These are phyloP conservation scores for Xiphophorus hellerii DNA, from an alignment of 2,113 vertebrate genomes.

Conservation along the genomic window DNA sequence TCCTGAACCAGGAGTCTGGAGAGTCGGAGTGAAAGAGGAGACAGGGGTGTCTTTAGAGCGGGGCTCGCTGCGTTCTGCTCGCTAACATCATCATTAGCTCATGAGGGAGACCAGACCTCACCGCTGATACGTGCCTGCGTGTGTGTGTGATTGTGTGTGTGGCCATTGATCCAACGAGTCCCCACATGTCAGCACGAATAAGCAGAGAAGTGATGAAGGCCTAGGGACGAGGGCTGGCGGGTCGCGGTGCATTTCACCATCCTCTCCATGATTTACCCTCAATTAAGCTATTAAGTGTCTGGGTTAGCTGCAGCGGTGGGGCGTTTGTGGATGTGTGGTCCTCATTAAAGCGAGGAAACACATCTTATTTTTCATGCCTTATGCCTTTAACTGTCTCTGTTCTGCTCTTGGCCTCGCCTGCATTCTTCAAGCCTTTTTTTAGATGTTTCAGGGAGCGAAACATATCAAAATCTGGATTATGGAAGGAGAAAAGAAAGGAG, in stretches of 20 bases:
- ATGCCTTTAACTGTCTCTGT: constrained; percentile 9
- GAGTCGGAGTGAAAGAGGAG: constrained; percentile 17
- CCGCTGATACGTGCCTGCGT: constrained; percentile 15
- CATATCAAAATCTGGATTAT: constrained; percentile 36
- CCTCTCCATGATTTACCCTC: constrained; percentile 50
- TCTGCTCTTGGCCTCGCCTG: constrained; percentile 16
- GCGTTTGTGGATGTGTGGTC: constrained; percentile 76
- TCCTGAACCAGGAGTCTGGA: constrained; percentile 62
- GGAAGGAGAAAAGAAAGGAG: constrained; percentile 11
- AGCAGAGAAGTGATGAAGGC: constrained; percentile 45
- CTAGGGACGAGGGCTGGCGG: constrained; percentile 9
- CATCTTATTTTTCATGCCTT: constrained; percentile 18
- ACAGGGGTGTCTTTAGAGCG: not conserved
- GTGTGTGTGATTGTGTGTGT: constrained; percentile 38
- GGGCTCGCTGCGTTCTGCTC: constrained; percentile 42
- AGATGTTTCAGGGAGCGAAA: constrained; percentile 50
- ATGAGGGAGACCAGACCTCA: constrained; percentile 68
- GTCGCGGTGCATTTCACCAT: constrained; percentile 42
- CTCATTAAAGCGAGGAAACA: constrained; percentile 49
- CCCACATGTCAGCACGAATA: constrained; percentile 48
- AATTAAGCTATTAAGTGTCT: constrained; percentile 69
- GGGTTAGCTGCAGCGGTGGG: constrained; percentile 26
- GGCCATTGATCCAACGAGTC: constrained; percentile 54
- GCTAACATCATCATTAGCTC: constrained; percentile 66
- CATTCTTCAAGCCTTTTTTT: constrained; percentile 34